Base-by-base conservation (phyloP, 1,140 invertebrate species). In the Limonius californicus region DNA sequence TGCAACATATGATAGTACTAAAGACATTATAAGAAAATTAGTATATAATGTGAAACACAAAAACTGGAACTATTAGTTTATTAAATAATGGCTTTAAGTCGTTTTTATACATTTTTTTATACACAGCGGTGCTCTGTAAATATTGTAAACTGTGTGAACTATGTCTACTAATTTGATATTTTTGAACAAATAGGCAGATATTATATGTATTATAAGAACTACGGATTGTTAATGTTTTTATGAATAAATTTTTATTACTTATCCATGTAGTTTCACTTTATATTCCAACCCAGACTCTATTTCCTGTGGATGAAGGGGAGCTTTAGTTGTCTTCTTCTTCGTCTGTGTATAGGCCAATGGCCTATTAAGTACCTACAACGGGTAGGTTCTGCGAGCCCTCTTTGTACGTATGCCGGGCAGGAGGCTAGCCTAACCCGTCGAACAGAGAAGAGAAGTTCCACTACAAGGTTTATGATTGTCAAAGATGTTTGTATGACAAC, bases 1-100 rank as follows among this genome's bases (percentile, higher is more conserved):
- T 81, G 90, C 94, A 1, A 95, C 93, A 0, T 98, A 98, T 77
- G 97, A 99, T 77, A 78, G 85, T 16, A 87, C 92, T 20, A 87
- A 87, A 64, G 82, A 86, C 56, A 78, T 80, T 54, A 75, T 91
- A 63, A 70, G 79, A 19, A 55, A 27, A 14, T 11, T 55, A 16
- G 21, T 55, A 16, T 30, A 2, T n/a, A 21, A 32, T 14, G 2
- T 55, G 30, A 55, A 55, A 55, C 11, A 55, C 9, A 30, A 8
- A 4, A 23, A 55, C 2, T 55, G 53, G 53, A 27, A 55, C 15
- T 55, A 55, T 55, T 55, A 50, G 45, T 50, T 18, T 50, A 50
- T 50, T 50, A 14, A 6, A n/a, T 18, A 18, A 45, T 27, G 23
- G 23, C 23, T 27, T 39, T 39, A 39, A 39, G n/a, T 12, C 7